Base-by-base conservation (phyloP, 2,797 vertebrate species). In the Gambusia yucatana region DNA sequence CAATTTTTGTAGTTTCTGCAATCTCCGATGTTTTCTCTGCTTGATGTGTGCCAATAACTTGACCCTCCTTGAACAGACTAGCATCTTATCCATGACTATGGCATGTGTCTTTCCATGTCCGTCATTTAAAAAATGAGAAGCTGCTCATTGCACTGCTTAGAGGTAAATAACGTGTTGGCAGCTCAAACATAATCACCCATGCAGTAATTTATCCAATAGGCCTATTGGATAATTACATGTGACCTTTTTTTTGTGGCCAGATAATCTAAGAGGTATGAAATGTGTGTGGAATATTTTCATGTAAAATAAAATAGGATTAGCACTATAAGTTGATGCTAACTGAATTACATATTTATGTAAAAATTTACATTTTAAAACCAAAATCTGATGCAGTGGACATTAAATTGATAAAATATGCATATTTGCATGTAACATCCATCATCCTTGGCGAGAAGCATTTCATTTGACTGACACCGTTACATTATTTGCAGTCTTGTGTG, bases 361-460 rank as follows among this genome's bases (percentile, higher is more conserved):
- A 20, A 55, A 76, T 83, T 2, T 47, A 74, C n/a, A 79, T 75
- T 33, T 63, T 48, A 55, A 52, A 59, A 67, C 6, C 36, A 25
- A 70, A 55, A 48, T 76, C 50, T 55, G 39, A 16, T 50, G 72
- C 43, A 77, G 25, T 36, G 13, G 59, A 16, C 73, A 39, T 78
- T 43, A 82, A 74, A 72, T 70, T 63, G 28, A 6, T 73, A 59
- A 72, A 81, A 74, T 76, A 81, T 78, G 77, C n/a, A 79, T 76
- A 30, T 46, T 86, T 36, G 46, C 70, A 75, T 70, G 6, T 55
- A n/a, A 70, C 67, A 80, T 85, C 74, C 67, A 86, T 85, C 57
- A 81, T 52, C 33, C 1, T 1, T 41, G 5, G 48, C 43, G 2
- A 52, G 74, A 50, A 30, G 41, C 39, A 22, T 44, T 84, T 70